A percentile compares a stretch with the other conserved stretches of the same genome.
phyloP scores from a whole-genome alignment of 2,797 vertebrate genomes.

The Synaphobranchus kaupii region DNA sequence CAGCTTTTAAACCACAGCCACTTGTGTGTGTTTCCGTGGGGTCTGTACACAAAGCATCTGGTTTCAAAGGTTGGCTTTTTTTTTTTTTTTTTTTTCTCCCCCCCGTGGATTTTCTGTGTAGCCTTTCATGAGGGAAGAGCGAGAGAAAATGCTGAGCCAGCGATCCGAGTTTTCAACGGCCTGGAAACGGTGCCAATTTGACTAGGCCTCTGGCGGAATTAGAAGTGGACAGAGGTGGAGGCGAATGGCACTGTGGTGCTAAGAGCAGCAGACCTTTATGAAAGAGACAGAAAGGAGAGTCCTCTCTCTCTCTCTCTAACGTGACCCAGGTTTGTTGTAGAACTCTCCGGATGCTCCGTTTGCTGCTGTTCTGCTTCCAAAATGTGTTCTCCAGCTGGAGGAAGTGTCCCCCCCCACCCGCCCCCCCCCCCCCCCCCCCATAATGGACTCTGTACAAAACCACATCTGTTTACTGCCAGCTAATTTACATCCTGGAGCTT shows the following conservation, averaged over 20 bases:
- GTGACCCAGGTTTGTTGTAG: background rate
- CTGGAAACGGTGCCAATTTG: constrained; percentile 66
- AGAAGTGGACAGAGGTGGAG: constrained; percentile 34
- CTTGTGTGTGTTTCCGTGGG: background rate
- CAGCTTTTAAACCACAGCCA: background rate
- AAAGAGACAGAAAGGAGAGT: constrained; percentile 52
- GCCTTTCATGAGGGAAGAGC: constrained; percentile 53
- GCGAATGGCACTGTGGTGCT: constrained; percentile 25
- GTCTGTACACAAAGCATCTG: background rate
- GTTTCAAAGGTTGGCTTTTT: background rate
- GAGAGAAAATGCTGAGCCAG: constrained; percentile 69
- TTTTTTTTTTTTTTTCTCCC: background rate
- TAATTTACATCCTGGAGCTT: background rate
- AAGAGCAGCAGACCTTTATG: constrained; percentile 34
- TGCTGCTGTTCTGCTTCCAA: background rate
- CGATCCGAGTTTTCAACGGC: constrained; percentile 57
- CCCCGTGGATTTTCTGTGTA: constrained; percentile 44
- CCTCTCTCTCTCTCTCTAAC: constrained; percentile 21
- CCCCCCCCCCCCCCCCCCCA: background rate
- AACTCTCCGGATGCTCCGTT: background rate
- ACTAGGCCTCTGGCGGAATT: constrained; percentile 55
- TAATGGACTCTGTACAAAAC: background rate
- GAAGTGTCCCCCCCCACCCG: background rate
- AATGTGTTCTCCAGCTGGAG: background rate
- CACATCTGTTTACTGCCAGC: background rate